Evolutionary conservation across 1,140 invertebrate genomes (phyloP).

Genomic region (Drosophila burlai): DNA sequence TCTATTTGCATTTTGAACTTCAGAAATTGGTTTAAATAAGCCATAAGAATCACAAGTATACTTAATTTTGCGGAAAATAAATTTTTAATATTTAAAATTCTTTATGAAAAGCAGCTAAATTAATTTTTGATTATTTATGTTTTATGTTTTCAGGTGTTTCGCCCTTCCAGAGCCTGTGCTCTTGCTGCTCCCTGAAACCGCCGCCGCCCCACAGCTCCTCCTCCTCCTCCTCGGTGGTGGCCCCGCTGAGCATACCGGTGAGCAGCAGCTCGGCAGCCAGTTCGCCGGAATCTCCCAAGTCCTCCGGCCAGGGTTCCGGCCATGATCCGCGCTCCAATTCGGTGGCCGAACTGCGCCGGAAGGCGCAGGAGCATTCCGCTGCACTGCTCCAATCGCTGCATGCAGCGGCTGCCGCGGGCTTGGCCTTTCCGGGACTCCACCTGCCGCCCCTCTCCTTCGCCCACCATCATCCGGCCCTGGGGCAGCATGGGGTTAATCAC

Average conservation of each 20-base stretch:
- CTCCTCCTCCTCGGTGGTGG: constrained; percentile 47
- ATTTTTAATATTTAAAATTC: not conserved
- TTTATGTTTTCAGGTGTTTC: constrained; percentile 70
- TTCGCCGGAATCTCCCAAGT: constrained; percentile 84
- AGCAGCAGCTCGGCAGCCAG: constrained; percentile 75
- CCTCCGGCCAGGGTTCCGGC: constrained; percentile 59
- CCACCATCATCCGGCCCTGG: constrained; percentile 62
- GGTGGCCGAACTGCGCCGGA: constrained; percentile 93
- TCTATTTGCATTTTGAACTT: no score
- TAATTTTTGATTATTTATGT: not conserved
- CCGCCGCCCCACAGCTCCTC: constrained; percentile 75
- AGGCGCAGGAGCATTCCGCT: constrained; percentile 96
- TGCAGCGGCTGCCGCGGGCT: constrained; percentile 86
- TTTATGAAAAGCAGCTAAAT: not conserved
- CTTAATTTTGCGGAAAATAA: not conserved
- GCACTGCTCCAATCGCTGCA: constrained; percentile 91
- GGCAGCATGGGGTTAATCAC: constrained; percentile 46
- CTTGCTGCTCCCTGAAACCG: constrained; percentile 91
- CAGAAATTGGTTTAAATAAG: not conserved
- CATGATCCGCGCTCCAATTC: constrained; percentile 90
- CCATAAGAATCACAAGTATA: not conserved
- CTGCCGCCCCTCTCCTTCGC: constrained; percentile 86
- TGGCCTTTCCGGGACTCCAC: constrained; percentile 85
- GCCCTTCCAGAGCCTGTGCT: constrained; percentile 90
- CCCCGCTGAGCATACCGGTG: constrained; percentile 76